Conservation (phyloP, 2,797 vertebrate species). For the Psittacula echo region DNA sequence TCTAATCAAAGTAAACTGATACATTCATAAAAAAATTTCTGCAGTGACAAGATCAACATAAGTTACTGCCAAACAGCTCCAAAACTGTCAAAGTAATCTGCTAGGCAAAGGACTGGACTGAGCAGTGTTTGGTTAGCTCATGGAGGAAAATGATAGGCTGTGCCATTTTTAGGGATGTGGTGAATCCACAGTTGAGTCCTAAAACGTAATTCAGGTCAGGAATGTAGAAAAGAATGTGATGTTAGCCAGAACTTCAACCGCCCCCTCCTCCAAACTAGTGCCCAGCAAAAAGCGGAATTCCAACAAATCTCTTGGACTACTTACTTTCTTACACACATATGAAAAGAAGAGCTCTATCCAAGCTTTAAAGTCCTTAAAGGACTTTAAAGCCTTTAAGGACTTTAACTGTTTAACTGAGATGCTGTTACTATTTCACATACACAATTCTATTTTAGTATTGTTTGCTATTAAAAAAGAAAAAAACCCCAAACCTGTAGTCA, state of each 20-base stretch:
- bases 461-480: not conserved
- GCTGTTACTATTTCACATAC: not conserved
- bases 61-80: not conserved
- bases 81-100: not conserved
- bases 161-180: not conserved
- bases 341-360: not conserved
- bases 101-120: not conserved
- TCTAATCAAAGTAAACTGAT: not conserved
- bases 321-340: not conserved
- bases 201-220: conserved; percentile 6
- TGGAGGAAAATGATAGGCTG: not conserved
- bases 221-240: conserved; percentile 59
- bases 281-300: conserved; percentile 12
- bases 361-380: too few relatives aligned
- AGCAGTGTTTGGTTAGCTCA: not conserved
- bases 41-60: too few relatives aligned
- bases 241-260: conserved; percentile 36
- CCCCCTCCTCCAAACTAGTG: not conserved
- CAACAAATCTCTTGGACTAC: not conserved
- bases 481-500: not conserved
- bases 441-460: not conserved
- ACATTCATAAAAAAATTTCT: not conserved
- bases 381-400: not conserved
- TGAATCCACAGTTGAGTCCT: not conserved
- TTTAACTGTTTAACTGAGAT: not conserved